phyloP scores from a whole-genome alignment of 2,797 vertebrate genomes.

The Megalops cyprinoides region DNA sequence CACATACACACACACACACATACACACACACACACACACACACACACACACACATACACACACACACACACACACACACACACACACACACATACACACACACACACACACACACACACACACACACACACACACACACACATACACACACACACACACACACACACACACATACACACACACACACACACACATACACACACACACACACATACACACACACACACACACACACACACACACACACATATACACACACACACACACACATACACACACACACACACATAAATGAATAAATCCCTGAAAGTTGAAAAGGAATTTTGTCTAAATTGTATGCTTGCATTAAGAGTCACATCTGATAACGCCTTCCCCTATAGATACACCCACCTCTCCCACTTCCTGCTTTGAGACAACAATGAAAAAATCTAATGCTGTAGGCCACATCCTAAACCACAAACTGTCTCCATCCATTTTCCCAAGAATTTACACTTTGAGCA shows the following conservation, averaged over 20 bases:
- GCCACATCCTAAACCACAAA: not conserved
- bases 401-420: not conserved
- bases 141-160: too few relatives aligned
- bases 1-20: too few relatives aligned
- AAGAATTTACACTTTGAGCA: not conserved
- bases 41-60: too few relatives aligned
- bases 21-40: too few relatives aligned
- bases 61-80: not conserved
- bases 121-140: not conserved
- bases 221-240: not conserved
- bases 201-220: conserved; percentile 2
- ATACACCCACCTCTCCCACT: conserved; percentile 4
- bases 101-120: not conserved
- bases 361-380: not conserved
- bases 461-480: not conserved
- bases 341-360: not conserved
- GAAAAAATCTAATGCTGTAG: not conserved
- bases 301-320: not conserved
- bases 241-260: not conserved
- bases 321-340: not conserved
- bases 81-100: too few relatives aligned
- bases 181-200: not conserved
- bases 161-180: not conserved
- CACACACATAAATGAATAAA: too few relatives aligned
- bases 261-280: not conserved